Evolutionary conservation across 1,140 invertebrate genomes (phyloP).

Genomic region (Mizuhopecten yessoensis): DNA sequence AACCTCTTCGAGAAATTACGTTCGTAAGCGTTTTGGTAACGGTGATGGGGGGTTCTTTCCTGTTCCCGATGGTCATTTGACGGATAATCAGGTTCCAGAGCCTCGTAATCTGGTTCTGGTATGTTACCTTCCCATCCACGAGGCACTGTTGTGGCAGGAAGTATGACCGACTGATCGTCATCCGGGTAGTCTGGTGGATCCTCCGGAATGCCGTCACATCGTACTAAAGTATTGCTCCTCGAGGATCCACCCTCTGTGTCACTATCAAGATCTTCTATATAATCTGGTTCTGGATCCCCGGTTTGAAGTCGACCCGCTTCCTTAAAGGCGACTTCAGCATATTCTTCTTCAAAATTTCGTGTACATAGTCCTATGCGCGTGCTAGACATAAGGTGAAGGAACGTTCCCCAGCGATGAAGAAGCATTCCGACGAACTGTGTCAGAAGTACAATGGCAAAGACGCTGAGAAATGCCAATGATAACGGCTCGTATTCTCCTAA

Average conservation of each 20-base stretch:
- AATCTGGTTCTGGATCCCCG: constrained; percentile 4
- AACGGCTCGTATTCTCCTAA: constrained; percentile 57
- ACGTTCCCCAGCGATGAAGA: constrained; percentile 92
- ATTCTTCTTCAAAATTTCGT: constrained; percentile 43
- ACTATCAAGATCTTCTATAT: constrained; percentile 24
- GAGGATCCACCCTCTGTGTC: neutral
- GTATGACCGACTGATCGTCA: neutral
- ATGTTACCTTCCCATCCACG: neutral
- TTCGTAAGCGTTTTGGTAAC: constrained; percentile 44
- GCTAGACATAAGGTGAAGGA: constrained; percentile 98
- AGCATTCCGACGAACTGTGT: constrained; percentile 84
- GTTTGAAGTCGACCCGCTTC: constrained; percentile 52
- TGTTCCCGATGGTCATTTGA: constrained; percentile 25
- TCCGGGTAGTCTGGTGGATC: constrained; percentile 41
- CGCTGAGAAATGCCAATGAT: constrained; percentile 75
- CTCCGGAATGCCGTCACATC: too few relatives aligned
- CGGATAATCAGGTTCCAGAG: constrained; percentile 29
- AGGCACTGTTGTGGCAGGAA: neutral
- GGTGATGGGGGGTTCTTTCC: neutral
- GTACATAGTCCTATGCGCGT: constrained; percentile 84
- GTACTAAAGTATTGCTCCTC: neutral
- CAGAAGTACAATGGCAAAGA: constrained; percentile 82
- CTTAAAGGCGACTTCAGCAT: constrained; percentile 53
- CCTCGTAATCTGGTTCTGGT: constrained; percentile 19
- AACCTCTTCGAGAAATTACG: constrained; percentile 44